Base-by-base conservation (phyloP, 30 jellyfish, hydroid and myxozoan genomes). In the Hydractinia symbiolongicarpus region DNA sequence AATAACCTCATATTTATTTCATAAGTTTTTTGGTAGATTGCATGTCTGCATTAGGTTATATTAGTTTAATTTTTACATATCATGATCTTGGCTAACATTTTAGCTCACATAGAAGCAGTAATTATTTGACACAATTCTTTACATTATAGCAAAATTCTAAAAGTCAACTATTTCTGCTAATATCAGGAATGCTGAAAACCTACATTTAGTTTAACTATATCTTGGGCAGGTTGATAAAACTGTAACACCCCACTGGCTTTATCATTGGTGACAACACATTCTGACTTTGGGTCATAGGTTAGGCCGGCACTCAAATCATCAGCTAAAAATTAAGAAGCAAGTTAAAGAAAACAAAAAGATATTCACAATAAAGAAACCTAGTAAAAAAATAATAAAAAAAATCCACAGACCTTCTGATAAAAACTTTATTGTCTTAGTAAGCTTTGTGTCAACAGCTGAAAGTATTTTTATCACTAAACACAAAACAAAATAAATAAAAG, bases 191-290 rank as follows among this genome's bases (percentile, higher is more conserved):
- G 9, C 74, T 13, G 0, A 44, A 44, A 7, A 67, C 98, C 66
- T 83, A 86, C 98, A 17, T 81, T 81, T 14, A 64, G 21, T 57
- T 76, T 50, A 68, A 91, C 95, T 11, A 81, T 54, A 67, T 91
- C 98, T 15, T 71, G 78, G 13, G 74, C 83, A 21, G 98, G 93
- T 19, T 84, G 66, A 66, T 86, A 91, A 72, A 91, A 91, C 87
- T 91, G 98, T 67, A 91, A 57, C 6, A 50, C 67, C 4, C 96
- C 98, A 66, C 70, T 82, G 6, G 93, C 95, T 57, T 50, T 15
- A 19, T 79, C 91, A 51, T 89, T 86, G 49, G 87, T 66, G 10
- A 86, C 95, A 15, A 91, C 78, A 61, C 90, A 72, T 16, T 83
- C 93, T 8, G 95, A 50, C 61, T 90, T 82, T 3, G 96, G 89